Base-by-base conservation (phyloP, 1,140 invertebrate genomes). In the Cotesia chilonis region DNA sequence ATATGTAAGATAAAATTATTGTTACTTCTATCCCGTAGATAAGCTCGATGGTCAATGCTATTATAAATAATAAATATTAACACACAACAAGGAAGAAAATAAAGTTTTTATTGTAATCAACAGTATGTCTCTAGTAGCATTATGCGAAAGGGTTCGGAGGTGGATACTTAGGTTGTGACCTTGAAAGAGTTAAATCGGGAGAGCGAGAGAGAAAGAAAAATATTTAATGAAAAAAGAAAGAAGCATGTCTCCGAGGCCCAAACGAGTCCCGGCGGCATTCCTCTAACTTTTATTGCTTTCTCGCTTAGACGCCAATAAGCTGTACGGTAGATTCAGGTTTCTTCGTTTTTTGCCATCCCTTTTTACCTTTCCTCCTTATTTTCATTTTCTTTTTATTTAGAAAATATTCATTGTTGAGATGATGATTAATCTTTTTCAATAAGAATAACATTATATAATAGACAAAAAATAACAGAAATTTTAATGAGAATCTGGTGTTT, bases 191-290 rank as follows among this genome's bases (percentile, higher is more conserved):
- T 61, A 52, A 67, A 47, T 35, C 63, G 65, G 41, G 55, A 60
- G 41, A 63, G 54, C 6, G 20, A 37, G n/a, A 47, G n/a, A 47
- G 63, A 61, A 9, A 59, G 63, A 72, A 54, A 41, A 65, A 17
- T 36, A 36, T 54, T 20, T 64, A 60, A 54, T 59, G 41, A 72
- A 60, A 71, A 73, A 76, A 71, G 69, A 47, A 64, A 69, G 73
- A 66, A 52, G 64, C 35, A 66, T 66, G 64, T 66, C 64, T 74
- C 73, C 74, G 74, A 73, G 47, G 76, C 73, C 75, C 70, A 76
- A 82, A 79, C 79, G 73, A 75, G 75, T 77, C 77, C 74, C 75
- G 73, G 68, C 78, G 70, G 76, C 77, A 82, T 82, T 83, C 80
- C 75, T 75, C 59, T 76, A 76, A 68, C 68, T 79, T 83, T 82